Evolutionary conservation across 2,888 invertebrate genomes (phyloP).

Genomic region (Tenodera sinensis): DNA sequence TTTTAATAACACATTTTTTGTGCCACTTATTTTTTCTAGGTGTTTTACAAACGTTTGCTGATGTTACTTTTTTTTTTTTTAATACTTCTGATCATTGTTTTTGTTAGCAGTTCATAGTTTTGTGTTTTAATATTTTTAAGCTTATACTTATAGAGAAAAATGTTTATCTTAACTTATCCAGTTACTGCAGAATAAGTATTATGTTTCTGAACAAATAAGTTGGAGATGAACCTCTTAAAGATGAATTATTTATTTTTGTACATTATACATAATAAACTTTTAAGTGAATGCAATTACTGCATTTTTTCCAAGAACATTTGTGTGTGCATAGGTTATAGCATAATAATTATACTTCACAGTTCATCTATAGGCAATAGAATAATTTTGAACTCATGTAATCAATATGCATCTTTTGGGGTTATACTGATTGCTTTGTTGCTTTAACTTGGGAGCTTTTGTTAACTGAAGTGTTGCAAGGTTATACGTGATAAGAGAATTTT

Average conservation of each 20-base stretch:
- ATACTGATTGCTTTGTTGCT: too few relatives aligned
- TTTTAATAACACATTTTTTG: neutral
- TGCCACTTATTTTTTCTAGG: neutral
- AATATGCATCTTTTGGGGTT: too few relatives aligned
- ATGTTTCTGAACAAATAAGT: neutral
- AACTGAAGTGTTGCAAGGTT: too few relatives aligned
- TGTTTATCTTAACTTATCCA: neutral
- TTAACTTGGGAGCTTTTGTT: too few relatives aligned
- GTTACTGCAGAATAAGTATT: neutral
- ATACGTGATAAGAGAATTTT: too few relatives aligned
- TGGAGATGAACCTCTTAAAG: neutral
- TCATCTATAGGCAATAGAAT: neutral
- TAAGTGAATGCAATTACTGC: neutral
- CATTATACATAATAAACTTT: neutral
- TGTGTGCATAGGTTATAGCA: neutral
- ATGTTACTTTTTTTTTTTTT: too few relatives aligned
- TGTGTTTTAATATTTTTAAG: neutral
- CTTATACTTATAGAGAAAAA: neutral
- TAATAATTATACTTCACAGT: neutral
- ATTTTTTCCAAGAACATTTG: neutral
- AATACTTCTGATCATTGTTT: neutral
- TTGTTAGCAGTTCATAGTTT: neutral
- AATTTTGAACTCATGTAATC: neutral
- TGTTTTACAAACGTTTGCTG: too few relatives aligned
- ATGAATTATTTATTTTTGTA: too few relatives aligned